phyloP scores from a whole-genome alignment of 2,888 invertebrate species.

The Teinopalpus imperialis region DNA sequence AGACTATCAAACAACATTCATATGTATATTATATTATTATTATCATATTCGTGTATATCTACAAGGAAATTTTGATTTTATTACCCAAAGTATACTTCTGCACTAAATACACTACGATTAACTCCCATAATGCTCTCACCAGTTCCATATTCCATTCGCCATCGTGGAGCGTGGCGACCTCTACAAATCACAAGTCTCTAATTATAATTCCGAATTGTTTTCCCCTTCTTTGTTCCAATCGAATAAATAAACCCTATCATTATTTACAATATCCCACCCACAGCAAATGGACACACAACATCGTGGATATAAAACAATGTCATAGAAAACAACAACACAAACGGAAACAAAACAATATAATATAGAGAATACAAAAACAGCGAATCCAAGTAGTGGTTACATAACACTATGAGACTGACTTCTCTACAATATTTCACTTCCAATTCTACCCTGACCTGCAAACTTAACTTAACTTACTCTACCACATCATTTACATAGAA shows the following conservation, averaged over 20 bases:
- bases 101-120: conserved; percentile 68
- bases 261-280: conserved; percentile 77
- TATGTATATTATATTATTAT: conserved; percentile 77
- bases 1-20: conserved; percentile 81
- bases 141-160: conserved; percentile 56
- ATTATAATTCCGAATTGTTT: conserved; percentile 53
- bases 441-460: conserved; percentile 79
- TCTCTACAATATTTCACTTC: conserved; percentile 73
- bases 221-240: conserved; percentile 53
- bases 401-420: conserved; percentile 55
- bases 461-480: conserved; percentile 79
- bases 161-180: conserved; percentile 55
- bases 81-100: conserved; percentile 78
- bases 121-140: conserved; percentile 59
- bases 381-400: conserved; percentile 50
- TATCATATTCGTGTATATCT: conserved; percentile 75
- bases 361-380: conserved; percentile 52
- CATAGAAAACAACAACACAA: conserved; percentile 54
- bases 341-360: conserved; percentile 44
- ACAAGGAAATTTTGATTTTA: conserved; percentile 74
- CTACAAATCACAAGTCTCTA: conserved; percentile 54
- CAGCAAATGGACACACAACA: conserved; percentile 77
- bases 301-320: conserved; percentile 71
- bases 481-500: conserved; percentile 78
- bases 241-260: conserved; percentile 76